Base-by-base conservation (phyloP, 2,113 vertebrate species). In the Pandion haliaetus region DNA sequence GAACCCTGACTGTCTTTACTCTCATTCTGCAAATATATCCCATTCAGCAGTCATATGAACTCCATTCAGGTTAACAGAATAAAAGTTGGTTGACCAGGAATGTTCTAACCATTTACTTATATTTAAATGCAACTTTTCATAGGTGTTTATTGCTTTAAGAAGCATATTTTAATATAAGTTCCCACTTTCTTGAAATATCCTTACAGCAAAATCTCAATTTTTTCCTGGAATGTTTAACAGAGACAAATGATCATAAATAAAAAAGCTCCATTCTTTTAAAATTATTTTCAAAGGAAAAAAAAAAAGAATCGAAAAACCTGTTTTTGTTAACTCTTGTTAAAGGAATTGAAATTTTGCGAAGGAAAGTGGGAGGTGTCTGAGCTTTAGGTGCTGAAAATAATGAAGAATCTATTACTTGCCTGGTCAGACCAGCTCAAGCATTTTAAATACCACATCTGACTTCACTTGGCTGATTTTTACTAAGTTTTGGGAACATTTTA, bases 241-340 rank as follows among this genome's bases (percentile, higher is more conserved):
- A 17, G 58, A 62, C 58, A 82, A 50, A 76, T 36, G 0, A 59
- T 55, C 50, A 5, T 8, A 90, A 62, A 74, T 15, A 34, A 52
- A 71, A 63, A 62, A 45, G 0, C 58, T 71, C 8, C 1, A 49
- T 69, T 77, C 1, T 79, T 90, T 61, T 6, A 15, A 45, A 72
- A 58, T 44, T 61, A 34, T 76, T 88, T 89, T 82, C 4, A 49
- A 77, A 73, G 7, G 1, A 4, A 15, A 34, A 65, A 50, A 47
- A 54, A 49, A 54, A 12, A 49, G 1, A 5, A 23, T 18, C 19
- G 10, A 12, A 67, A 38, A 9, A 5, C 0, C 0, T 25, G 5
- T 63, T 86, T 82, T 66, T 12, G 38, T 42, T 94, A 57, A 54
- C 13, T 73, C 29, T 74, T 78, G 15, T 57, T 47, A 32, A 57